These are phyloP conservation scores for Agonopterix subpropinquella DNA, from an alignment of 2,888 invertebrate genomes.

Conservation along the genomic window DNA sequence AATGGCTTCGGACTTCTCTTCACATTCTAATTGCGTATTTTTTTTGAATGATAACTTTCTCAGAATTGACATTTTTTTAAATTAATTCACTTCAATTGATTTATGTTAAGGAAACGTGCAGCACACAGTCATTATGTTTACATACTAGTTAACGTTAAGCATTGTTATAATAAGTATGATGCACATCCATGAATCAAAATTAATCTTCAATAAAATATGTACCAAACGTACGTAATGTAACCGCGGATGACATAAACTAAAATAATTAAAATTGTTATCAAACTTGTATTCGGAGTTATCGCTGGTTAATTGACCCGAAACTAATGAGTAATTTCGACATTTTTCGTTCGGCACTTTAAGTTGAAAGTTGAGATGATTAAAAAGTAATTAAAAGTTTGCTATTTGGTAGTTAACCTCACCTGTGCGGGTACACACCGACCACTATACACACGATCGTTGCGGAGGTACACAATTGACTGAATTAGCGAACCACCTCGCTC, in stretches of 20 bases:
- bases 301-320: slow-evolving; percentile 11
- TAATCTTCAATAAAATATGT: neutral
- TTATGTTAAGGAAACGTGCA: neutral
- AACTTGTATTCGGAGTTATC: slow-evolving; percentile 20
- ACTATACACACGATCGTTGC: slow-evolving; percentile 30
- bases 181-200: too few relatives aligned
- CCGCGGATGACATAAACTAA: slow-evolving; percentile 8
- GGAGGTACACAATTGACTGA: slow-evolving; percentile 43
- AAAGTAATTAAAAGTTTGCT: slow-evolving; percentile 32
- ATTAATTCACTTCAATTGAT: neutral
- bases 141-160: too few relatives aligned
- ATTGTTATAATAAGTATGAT: too few relatives aligned
- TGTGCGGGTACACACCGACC: slow-evolving; percentile 40
- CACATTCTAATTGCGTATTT: slow-evolving; percentile 20
- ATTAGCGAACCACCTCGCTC: slow-evolving; percentile 19
- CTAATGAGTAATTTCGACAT: slow-evolving; percentile 23
- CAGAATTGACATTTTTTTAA: slow-evolving; percentile 29
- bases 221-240: neutral
- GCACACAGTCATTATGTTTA: neutral
- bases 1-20: slow-evolving; percentile 7
- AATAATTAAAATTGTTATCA: slow-evolving; percentile 14
- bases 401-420: slow-evolving; percentile 26
- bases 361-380: slow-evolving; percentile 33
- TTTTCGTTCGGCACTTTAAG: slow-evolving; percentile 14
- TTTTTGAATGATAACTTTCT: slow-evolving; percentile 27